Evolutionary conservation across 2,888 invertebrate genomes (phyloP), one percentile per base, ranked within the genome.

Genomic region (Gymnosoma rotundatum): DNA sequence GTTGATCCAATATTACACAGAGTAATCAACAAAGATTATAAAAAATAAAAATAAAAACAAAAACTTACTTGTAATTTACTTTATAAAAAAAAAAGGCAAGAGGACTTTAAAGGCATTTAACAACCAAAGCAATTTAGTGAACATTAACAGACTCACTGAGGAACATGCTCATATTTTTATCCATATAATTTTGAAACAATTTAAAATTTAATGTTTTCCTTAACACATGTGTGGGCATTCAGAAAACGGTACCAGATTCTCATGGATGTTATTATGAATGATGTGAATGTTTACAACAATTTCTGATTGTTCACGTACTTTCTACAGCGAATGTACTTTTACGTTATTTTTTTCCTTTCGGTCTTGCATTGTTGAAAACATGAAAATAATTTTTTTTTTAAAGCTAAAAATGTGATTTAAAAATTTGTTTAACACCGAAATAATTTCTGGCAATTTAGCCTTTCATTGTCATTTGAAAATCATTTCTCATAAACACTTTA

Each of bases 21-120:
- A 88, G 89, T 91, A 90, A 91, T 91, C 42, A 12, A 12, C 42
- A 42, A 42, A 10, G 8, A 12, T 42, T 42, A 42, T 12, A 12
- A 42, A 12, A 12, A 38, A 38, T 38, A 10, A 38, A 42, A 42
- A 32, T 5, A 5, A 32, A 32, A 32, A 32, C 32, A 25, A 25
- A 38, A 38, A 38, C 38, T 90, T 89, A 89, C 89, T 90, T 36
- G 14, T 16, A 32, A 78, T 60, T 78, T 52, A 4, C 18, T 88
- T 89, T 88, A 38, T 50, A 50, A 32, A 2, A 18, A n/a, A 38
- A 54, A 9, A n/a, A n/a, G n/a, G n/a, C n/a, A 0, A 38, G 14
- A 9, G 52, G 1, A 8, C 16, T 14, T 21, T 2, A 25, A 25
- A 16, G 16, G 25, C 25, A 56, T 14, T 14, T 25, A 25, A 16